Percentiles rank a stretch among this genome's conserved stretches.
These are phyloP conservation scores for Julus scandinavius DNA, from an alignment of 2,888 invertebrate species.

Conservation along the genomic window DNA sequence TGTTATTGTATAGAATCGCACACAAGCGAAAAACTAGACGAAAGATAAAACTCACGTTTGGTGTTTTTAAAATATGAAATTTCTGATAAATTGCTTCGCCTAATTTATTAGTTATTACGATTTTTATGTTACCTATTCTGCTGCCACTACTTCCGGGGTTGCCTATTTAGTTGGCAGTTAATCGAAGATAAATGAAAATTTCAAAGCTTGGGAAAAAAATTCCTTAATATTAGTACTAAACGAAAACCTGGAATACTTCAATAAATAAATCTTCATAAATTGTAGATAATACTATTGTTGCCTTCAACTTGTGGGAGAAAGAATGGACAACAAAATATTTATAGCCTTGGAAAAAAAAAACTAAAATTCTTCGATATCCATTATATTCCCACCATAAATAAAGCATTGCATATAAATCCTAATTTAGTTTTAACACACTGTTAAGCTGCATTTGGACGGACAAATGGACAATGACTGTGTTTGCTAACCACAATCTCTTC, in stretches of 20 bases:
- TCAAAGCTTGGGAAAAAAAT: not conserved
- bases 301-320: not conserved
- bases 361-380: not conserved
- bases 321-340: not conserved
- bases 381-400: not conserved
- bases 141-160: not conserved
- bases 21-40: not conserved
- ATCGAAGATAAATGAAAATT: not conserved
- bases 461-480: slow-evolving; percentile 17
- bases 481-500: slow-evolving; percentile 37
- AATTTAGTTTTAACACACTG: slow-evolving; percentile 15
- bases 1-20: not conserved
- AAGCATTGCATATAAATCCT: slow-evolving; percentile 1
- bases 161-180: not conserved
- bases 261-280: not conserved
- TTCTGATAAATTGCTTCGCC: not conserved
- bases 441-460: not conserved
- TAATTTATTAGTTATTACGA: not conserved
- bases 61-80: slow-evolving; percentile 17
- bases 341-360: not conserved
- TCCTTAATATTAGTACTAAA: too few relatives aligned
- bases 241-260: not conserved
- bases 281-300: not conserved
- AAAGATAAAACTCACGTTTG: slow-evolving; percentile 26
- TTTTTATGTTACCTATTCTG: not conserved